Evolutionary conservation across 2,888 invertebrate genomes (phyloP).

Genomic region (Erannis defoliaria): DNA sequence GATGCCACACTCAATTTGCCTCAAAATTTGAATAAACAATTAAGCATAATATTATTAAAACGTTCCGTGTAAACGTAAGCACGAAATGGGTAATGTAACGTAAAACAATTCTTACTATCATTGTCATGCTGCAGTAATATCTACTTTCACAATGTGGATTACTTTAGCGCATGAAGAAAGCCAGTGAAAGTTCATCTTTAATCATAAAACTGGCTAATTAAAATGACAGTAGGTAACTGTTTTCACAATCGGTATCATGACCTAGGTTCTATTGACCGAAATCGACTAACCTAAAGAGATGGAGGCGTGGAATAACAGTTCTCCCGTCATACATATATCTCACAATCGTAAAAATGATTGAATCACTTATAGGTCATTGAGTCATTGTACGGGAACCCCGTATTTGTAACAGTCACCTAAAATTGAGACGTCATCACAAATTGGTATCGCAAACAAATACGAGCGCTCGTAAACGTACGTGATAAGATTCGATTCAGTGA

Average conservation of each 20-base stretch:
- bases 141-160: slow-evolving; percentile 37
- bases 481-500: slow-evolving; percentile 69
- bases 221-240: slow-evolving; percentile 40
- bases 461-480: slow-evolving; percentile 62
- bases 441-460: slow-evolving; percentile 73
- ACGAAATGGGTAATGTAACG: slow-evolving; percentile 1
- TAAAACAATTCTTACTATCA: slow-evolving; percentile 8
- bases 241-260: slow-evolving; percentile 34
- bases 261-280: slow-evolving; percentile 45
- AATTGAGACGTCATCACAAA: slow-evolving; percentile 78
- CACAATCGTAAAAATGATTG: slow-evolving; percentile 68
- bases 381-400: slow-evolving; percentile 72
- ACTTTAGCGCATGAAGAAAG: slow-evolving; percentile 43
- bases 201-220: slow-evolving; percentile 44
- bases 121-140: slow-evolving; percentile 16
- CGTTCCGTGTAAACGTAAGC: slow-evolving; percentile 2
- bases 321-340: slow-evolving; percentile 53
- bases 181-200: slow-evolving; percentile 44
- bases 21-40: slow-evolving; percentile 27
- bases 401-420: slow-evolving; percentile 78
- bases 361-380: slow-evolving; percentile 81
- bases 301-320: slow-evolving; percentile 60
- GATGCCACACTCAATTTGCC: slow-evolving; percentile 21
- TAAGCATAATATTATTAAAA: slow-evolving; percentile 8
- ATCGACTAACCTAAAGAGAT: slow-evolving; percentile 61